Evolutionary conservation across 2,113 vertebrate species (phyloP).

Genomic region (Salminus brasiliensis): DNA sequence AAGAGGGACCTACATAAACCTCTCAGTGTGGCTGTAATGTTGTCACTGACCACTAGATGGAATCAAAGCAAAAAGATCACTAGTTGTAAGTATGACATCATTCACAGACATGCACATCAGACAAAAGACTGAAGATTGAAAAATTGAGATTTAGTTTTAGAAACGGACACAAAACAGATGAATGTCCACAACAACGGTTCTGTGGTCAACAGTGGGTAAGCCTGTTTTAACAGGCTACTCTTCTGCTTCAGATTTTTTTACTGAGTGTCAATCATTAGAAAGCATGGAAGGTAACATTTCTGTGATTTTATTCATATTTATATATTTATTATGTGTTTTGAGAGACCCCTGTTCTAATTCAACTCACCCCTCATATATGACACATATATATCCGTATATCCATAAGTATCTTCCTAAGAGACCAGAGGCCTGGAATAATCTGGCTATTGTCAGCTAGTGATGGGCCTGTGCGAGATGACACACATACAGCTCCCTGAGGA

Average conservation of each 20-base stretch:
- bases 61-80: conserved; percentile 2
- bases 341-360: neutral
- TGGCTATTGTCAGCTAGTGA: conserved; percentile 12
- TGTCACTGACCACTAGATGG: conserved; percentile 44
- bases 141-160: neutral
- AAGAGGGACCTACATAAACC: neutral
- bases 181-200: no score
- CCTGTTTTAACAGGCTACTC: no score
- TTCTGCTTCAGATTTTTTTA: neutral
- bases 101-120: conserved; percentile 28
- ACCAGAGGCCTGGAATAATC: conserved; percentile 6
- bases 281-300: neutral
- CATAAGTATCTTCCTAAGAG: neutral
- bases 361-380: neutral
- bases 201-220: no score
- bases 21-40: conserved; percentile 2
- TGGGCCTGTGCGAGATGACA: conserved; percentile 25
- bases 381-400: no score
- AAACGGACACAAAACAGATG: neutral
- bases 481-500: conserved; percentile 29
- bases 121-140: neutral
- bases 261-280: neutral
- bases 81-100: conserved; percentile 15
- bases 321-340: neutral
- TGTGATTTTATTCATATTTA: neutral